Evolutionary conservation across 2,797 vertebrate genomes (phyloP).

Genomic region (Parotocinclus haroldoi): DNA sequence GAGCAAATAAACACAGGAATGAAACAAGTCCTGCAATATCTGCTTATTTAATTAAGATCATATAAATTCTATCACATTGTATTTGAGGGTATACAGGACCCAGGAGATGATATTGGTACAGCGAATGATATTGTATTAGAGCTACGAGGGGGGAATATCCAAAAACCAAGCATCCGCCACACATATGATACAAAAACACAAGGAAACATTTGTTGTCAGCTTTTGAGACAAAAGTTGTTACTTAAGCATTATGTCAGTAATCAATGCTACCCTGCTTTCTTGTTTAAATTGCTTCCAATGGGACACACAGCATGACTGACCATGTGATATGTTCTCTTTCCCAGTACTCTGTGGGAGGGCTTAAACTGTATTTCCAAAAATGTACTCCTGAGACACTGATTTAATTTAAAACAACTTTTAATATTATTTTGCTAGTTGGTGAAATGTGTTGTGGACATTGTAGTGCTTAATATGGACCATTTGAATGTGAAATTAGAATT

Average conservation of each 20-base stretch:
- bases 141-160: conserved; percentile 36
- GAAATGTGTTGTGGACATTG: too few species aligned
- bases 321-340: too few species aligned
- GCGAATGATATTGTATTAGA: conserved; percentile 54
- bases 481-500: too few species aligned
- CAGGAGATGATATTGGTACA: conserved; percentile 60
- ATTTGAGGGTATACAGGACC: conserved; percentile 54
- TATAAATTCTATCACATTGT: conserved; percentile 62
- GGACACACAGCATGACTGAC: too few species aligned
- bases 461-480: too few species aligned
- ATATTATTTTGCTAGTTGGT: too few species aligned
- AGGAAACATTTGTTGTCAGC: neutral
- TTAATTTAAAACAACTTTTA: too few species aligned
- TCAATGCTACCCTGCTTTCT: too few species aligned
- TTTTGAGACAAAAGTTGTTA: neutral
- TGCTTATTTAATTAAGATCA: conserved; percentile 67
- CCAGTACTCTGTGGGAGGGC: too few species aligned
- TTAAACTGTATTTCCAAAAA: too few species aligned
- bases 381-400: too few species aligned
- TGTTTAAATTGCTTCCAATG: too few species aligned
- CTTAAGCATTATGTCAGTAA: neutral
- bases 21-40: conserved; percentile 69
- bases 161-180: neutral
- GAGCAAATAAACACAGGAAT: conserved; percentile 68
- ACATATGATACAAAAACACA: neutral